Percentiles rank a stretch among this genome's conserved stretches.
These are phyloP conservation scores for Tridacna gigas DNA, from an alignment of 2,888 invertebrate species.

Conservation along the genomic window DNA sequence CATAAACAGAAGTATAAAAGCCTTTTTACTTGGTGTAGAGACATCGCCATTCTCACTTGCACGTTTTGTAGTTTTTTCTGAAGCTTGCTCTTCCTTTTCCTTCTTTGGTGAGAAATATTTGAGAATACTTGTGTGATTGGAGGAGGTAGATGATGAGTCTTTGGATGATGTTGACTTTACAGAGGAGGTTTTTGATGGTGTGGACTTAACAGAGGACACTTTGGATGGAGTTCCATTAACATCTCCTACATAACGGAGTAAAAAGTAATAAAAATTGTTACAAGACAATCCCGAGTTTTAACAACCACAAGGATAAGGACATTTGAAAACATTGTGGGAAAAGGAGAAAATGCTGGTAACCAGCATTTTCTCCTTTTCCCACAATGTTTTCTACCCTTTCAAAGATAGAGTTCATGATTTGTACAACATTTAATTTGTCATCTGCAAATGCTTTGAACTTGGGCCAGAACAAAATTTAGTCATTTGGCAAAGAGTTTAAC, in stretches of 20 bases:
- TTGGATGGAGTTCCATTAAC: neutral
- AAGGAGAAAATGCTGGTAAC: no score
- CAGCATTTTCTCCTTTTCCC: no score
- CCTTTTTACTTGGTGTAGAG: constrained; percentile 55
- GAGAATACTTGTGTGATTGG: constrained; percentile 25
- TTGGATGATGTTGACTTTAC: neutral
- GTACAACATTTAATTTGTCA: no score
- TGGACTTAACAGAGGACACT: constrained; percentile 18
- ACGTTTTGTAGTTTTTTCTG: constrained; percentile 42
- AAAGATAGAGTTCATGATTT: no score
- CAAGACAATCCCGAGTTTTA: no score
- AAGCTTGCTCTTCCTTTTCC: constrained; percentile 34
- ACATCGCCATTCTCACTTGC: constrained; percentile 44
- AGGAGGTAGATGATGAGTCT: constrained; percentile 18
- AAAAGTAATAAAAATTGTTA: no score
- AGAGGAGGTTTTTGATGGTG: constrained; percentile 34
- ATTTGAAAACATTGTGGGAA: no score
- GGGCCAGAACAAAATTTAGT: no score
- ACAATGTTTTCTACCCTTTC: no score
- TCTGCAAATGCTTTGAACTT: no score
- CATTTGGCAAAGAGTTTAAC: no score
- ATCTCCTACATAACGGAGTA: neutral
- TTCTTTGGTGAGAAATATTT: constrained; percentile 63
- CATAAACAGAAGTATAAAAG: neutral
- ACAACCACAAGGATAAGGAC: no score